phyloP scores from a whole-genome alignment of 2,113 vertebrate species.

The Podiceps cristatus region DNA sequence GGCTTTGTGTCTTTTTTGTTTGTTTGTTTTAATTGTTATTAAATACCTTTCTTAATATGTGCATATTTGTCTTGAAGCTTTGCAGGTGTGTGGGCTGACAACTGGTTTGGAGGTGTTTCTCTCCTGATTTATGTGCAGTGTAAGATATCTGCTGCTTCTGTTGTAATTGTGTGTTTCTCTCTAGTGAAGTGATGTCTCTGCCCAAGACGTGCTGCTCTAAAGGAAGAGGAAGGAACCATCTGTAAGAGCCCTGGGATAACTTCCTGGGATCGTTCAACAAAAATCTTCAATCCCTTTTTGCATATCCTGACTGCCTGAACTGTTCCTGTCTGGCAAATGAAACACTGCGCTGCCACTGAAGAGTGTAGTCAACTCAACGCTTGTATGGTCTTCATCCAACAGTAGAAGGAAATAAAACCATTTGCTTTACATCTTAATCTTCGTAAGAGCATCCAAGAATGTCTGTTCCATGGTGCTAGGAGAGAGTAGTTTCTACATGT shows the following conservation, averaged over 20 bases:
- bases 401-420: neutral
- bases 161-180: neutral
- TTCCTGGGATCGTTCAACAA: neutral
- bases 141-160: neutral
- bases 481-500: neutral
- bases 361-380: neutral
- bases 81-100: neutral
- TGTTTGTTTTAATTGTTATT: neutral
- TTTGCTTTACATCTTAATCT: neutral
- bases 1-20: no score
- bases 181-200: neutral
- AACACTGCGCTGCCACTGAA: neutral
- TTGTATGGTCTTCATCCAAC: neutral
- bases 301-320: neutral
- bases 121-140: fast-evolving
- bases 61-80: neutral
- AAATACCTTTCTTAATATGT: neutral
- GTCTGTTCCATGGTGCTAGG: neutral
- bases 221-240: neutral
- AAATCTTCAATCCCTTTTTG: neutral
- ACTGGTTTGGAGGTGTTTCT: neutral
- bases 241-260: neutral
- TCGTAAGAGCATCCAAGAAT: neutral
- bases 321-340: neutral
- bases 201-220: neutral